phyloP scores from a whole-genome alignment of 2,113 vertebrate species.

The Cinclus cinclus region DNA sequence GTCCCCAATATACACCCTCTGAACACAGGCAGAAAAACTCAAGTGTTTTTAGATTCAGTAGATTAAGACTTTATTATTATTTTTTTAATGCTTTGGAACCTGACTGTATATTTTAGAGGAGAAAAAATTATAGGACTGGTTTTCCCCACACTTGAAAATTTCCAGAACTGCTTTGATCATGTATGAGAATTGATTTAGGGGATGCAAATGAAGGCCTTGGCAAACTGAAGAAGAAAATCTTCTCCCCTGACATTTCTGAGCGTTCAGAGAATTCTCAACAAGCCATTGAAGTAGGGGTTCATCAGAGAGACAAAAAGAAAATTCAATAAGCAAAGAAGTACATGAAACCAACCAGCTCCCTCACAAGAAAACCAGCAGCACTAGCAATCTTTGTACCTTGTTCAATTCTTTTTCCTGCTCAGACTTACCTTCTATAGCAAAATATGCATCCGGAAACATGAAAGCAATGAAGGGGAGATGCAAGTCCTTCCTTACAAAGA shows the following conservation, averaged over 20 bases:
- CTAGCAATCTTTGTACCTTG: background rate
- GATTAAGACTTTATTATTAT: background rate
- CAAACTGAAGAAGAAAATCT: slow-evolving; percentile 32
- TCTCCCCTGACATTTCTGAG: slow-evolving; percentile 47
- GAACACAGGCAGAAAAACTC: background rate
- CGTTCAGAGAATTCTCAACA: slow-evolving; percentile 40
- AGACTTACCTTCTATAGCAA: slow-evolving; percentile 2
- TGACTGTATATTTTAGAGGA: background rate
- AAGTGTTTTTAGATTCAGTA: background rate
- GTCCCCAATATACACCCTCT: background rate
- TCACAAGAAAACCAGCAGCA: background rate
- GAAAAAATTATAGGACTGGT: background rate
- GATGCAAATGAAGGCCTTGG: slow-evolving; percentile 57
- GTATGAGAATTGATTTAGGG: slow-evolving; percentile 44
- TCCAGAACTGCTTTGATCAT: slow-evolving; percentile 48
- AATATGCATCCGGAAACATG: background rate
- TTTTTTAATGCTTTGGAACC: background rate
- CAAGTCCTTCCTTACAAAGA: slow-evolving; percentile 12
- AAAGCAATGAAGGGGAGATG: background rate
- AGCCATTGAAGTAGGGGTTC: slow-evolving; percentile 25
- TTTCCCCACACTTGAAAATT: slow-evolving; percentile 1
- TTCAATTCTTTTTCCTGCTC: background rate
- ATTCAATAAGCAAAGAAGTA: background rate
- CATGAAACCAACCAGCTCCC: background rate
- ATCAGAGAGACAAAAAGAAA: slow-evolving; percentile 33